Conservation (phyloP, 1,140 invertebrate genomes). For the Aradophagus sp. region DNA sequence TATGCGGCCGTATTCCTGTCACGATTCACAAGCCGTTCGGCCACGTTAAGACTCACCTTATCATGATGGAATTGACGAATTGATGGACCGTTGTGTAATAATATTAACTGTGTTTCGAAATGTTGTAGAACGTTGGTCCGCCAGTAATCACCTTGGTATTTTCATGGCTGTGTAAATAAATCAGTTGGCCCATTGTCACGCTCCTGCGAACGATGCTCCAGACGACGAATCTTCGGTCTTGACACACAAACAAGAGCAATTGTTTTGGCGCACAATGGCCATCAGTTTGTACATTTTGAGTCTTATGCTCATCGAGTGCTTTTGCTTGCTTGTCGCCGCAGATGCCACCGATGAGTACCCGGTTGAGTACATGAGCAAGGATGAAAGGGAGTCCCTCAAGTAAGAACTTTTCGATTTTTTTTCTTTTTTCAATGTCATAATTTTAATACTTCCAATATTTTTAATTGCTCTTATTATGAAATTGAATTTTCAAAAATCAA, state of each 20-base stretch:
- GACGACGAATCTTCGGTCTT: conserved; percentile 60
- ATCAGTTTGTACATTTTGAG: conserved; percentile 59
- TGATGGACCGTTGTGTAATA: conserved; percentile 16
- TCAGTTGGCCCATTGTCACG: conserved; percentile 7
- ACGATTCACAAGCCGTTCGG: neutral
- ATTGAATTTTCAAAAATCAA: no score
- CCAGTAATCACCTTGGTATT: conserved; percentile 1
- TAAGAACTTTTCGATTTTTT: no score
- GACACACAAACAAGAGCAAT: conserved; percentile 62
- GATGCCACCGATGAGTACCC: conserved; percentile 63
- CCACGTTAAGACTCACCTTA: conserved; percentile 2
- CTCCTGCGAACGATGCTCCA: conserved; percentile 53
- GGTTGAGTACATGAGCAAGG: conserved; percentile 77
- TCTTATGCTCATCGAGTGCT: conserved; percentile 62
- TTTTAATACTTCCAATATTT: no score
- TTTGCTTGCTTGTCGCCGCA: conserved; percentile 49
- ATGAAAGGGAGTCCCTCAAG: conserved; percentile 77
- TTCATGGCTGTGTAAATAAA: conserved; percentile 21
- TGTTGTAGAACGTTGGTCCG: conserved; percentile 7
- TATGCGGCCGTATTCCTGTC: conserved; percentile 7
- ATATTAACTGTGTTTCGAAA: conserved; percentile 22
- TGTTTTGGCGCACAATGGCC: conserved; percentile 63
- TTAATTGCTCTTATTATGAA: no score
- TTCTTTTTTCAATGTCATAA: no score
- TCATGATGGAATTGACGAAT: neutral